These are phyloP conservation scores for Sipha flava DNA, from an alignment of 1,140 invertebrate genomes.

Conservation along the genomic window DNA sequence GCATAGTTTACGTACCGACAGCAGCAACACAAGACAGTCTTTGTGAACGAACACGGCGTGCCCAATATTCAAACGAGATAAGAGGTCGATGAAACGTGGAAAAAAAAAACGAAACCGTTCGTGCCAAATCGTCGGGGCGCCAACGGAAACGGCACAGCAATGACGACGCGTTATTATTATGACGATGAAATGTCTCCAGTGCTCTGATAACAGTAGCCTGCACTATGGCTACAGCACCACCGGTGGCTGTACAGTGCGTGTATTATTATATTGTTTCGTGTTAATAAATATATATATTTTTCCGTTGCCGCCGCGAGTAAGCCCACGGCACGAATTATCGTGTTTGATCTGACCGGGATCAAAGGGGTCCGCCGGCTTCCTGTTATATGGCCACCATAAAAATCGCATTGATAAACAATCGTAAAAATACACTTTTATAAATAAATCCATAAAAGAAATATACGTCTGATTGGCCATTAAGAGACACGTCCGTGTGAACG, in stretches of 20 bases:
- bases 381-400: constrained; percentile 29
- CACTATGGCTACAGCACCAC: not conserved
- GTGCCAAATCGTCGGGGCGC: not conserved
- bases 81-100: not conserved
- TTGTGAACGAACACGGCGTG: not conserved
- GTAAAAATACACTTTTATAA: constrained; percentile 32
- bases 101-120: not conserved
- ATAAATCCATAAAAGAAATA: constrained; percentile 31
- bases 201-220: not conserved
- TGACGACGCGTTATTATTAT: not conserved
- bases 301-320: not conserved
- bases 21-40: not conserved
- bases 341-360: constrained; percentile 31
- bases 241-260: not conserved
- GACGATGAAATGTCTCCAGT: not conserved
- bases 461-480: constrained; percentile 16
- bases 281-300: not conserved
- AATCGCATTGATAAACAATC: constrained; percentile 33
- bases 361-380: constrained; percentile 31
- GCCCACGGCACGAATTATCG: constrained; percentile 28
- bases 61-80: not conserved
- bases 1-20: no score
- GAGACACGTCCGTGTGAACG: not conserved
- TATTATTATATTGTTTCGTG: no score
- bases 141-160: not conserved